Evolutionary conservation across 2,113 vertebrate species (phyloP).

Genomic region (Caretta caretta): DNA sequence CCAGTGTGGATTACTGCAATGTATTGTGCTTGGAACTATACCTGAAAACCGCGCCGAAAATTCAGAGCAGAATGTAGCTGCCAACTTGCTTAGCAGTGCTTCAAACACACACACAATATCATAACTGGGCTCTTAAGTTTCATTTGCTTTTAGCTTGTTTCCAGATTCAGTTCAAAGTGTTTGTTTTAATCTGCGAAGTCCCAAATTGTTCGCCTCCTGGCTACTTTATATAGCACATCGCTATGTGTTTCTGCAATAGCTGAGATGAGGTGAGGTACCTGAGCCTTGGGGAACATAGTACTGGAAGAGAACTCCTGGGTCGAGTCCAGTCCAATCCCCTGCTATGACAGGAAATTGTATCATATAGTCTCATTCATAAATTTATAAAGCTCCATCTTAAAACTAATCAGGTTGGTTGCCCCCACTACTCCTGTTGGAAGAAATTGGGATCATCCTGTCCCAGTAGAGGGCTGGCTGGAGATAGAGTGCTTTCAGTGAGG

Average conservation of each 20-base stretch:
- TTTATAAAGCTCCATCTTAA: no score
- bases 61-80: not conserved
- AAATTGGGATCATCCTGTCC: no score
- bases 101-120: not conserved
- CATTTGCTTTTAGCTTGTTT: not conserved
- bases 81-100: not conserved
- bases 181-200: not conserved
- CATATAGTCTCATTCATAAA: no score
- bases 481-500: not conserved
- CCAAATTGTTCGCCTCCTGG: not conserved
- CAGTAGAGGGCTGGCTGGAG: not conserved
- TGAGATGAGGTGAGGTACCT: not conserved
- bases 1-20: not conserved
- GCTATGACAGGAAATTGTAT: no score
- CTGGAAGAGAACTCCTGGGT: no score
- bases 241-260: not conserved
- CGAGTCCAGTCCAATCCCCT: no score
- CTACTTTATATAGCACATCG: not conserved
- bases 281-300: accelerated
- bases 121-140: not conserved
- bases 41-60: not conserved
- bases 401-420: no score
- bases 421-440: no score
- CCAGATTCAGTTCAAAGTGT: not conserved
- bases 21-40: not conserved